phyloP scores from a whole-genome alignment of 2,797 vertebrate genomes.

The Hippocampus kuda region DNA sequence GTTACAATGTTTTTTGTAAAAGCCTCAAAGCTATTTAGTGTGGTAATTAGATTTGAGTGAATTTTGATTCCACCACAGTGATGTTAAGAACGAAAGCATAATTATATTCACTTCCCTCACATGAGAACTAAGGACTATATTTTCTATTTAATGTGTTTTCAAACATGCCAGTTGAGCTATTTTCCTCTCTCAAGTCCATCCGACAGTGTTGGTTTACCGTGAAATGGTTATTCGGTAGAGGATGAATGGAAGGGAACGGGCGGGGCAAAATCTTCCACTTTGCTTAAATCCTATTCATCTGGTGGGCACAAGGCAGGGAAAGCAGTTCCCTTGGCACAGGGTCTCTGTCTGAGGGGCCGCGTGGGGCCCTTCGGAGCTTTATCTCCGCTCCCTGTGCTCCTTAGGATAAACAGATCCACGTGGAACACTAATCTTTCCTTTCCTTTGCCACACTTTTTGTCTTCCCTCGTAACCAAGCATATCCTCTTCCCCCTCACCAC shows the following conservation, averaged over 20 bases:
- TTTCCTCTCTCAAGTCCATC: conserved; percentile 1
- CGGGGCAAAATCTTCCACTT: conserved; percentile 65
- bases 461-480: conserved; percentile 18
- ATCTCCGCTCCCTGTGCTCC: conserved; percentile 63
- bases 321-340: conserved; percentile 65
- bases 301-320: conserved; percentile 63
- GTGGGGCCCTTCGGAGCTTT: conserved; percentile 61
- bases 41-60: conserved; percentile 36
- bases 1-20: conserved; percentile 16
- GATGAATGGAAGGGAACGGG: conserved; percentile 58
- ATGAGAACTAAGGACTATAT: neutral
- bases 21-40: conserved; percentile 25
- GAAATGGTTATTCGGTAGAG: conserved; percentile 7
- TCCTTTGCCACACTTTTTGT: conserved; percentile 22
- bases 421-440: conserved; percentile 63
- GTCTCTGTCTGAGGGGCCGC: conserved; percentile 55
- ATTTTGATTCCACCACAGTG: conserved; percentile 3
- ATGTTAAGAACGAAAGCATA: conserved; percentile 2
- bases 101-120: neutral
- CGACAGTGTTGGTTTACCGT: neutral
- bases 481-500: neutral
- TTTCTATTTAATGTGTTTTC: neutral
- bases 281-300: conserved; percentile 68
- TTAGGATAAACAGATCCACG: conserved; percentile 68
- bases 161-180: neutral